A percentile compares a stretch with the other conserved stretches of the same genome.
phyloP scores from a whole-genome alignment of 2,888 invertebrate genomes.

The Athripsodes cinereus region DNA sequence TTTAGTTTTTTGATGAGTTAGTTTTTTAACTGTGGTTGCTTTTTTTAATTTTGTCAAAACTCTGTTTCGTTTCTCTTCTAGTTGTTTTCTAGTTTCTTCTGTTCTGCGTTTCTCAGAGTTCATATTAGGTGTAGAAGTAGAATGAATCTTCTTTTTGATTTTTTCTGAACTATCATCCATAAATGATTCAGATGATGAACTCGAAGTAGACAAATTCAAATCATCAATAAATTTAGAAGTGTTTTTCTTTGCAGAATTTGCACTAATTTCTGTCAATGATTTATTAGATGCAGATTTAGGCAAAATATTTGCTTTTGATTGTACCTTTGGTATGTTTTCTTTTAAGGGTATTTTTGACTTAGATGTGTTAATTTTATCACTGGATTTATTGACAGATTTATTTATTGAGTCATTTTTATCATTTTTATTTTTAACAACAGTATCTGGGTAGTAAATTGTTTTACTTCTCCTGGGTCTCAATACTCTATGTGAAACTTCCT shows the following conservation, averaged over 20 bases:
- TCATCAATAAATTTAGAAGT: not conserved
- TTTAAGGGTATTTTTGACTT: not conserved
- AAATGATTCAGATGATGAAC: not conserved
- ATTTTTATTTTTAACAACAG: slow-evolving; percentile 1
- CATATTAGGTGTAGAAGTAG: slow-evolving; percentile 7
- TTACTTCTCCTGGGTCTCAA: slow-evolving; percentile 15
- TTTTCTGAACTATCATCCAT: not conserved
- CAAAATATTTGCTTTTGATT: not conserved
- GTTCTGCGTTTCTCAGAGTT: not conserved
- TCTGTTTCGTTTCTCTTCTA: slow-evolving; percentile 33
- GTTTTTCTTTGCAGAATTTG: not conserved
- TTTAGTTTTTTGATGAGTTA: slow-evolving; percentile 1
- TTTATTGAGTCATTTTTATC: not conserved
- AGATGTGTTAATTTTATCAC: not conserved
- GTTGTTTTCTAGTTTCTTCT: not conserved
- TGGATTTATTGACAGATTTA: slow-evolving; percentile 6
- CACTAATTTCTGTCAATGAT: not conserved
- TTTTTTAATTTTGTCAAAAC: slow-evolving; percentile 16
- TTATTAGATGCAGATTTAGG: not conserved
- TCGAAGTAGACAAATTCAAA: not conserved
- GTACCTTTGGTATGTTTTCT: not conserved
- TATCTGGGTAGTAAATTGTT: slow-evolving; percentile 5
- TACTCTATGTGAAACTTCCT: slow-evolving; percentile 7
- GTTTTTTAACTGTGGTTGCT: slow-evolving; percentile 15
- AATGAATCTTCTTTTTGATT: not conserved